Percentiles rank a stretch among this genome's conserved stretches.
phyloP scores from a whole-genome alignment of 2,113 vertebrate genomes.

The Mobula birostris region DNA sequence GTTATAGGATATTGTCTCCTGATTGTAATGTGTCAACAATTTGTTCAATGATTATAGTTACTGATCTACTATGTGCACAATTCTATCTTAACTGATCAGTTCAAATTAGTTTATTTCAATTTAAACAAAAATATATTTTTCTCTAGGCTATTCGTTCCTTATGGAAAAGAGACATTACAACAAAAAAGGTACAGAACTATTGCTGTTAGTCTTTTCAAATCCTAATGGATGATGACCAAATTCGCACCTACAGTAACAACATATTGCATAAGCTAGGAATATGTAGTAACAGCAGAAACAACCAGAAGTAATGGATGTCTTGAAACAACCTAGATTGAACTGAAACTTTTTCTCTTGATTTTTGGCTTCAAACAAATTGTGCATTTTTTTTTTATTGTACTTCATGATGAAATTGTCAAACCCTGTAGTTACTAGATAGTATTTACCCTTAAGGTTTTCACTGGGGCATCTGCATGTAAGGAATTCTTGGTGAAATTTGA shows the following conservation, averaged over 20 bases:
- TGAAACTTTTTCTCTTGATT: neutral
- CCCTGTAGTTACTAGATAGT: neutral
- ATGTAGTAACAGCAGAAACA: too few species aligned
- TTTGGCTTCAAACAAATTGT: neutral
- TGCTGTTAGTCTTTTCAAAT: neutral
- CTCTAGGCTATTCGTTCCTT: neutral
- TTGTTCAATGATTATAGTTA: neutral
- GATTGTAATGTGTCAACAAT: neutral
- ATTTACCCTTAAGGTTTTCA: neutral
- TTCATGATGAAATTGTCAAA: neutral
- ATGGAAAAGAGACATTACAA: constrained; percentile 11
- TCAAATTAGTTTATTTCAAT: neutral
- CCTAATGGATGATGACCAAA: neutral
- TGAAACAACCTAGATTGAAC: too few species aligned
- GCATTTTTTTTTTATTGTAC: neutral
- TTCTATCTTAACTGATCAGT: neutral
- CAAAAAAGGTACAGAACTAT: constrained; percentile 8
- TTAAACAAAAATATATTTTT: neutral
- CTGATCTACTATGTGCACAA: neutral
- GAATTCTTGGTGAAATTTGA: neutral
- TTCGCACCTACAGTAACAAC: neutral
- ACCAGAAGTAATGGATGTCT: too few species aligned
- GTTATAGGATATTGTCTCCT: neutral
- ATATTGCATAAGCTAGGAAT: too few species aligned
- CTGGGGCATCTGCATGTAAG: neutral